Base-by-base conservation (phyloP, 2,113 vertebrate genomes). In the Oncorhynchus keta region DNA sequence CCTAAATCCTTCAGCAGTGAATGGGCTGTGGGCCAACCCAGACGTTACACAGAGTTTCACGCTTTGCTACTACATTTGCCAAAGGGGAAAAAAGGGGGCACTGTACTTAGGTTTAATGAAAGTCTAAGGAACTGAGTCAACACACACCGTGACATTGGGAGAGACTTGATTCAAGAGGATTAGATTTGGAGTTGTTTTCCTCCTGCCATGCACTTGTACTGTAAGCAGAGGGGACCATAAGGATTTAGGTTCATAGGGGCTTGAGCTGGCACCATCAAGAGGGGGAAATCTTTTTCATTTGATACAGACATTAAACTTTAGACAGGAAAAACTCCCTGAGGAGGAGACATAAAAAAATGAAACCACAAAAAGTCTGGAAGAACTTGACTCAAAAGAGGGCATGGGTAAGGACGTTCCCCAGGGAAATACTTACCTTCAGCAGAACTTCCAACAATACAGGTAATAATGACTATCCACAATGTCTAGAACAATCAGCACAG, bases 81-180 rank as follows among this genome's bases (percentile, higher is more conserved):
- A 73, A 68, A 45, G 49, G 28, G 57, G 70, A 11, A 9, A 76
- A 79, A 77, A 82, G 55, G 39, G 70, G 68, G 28, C n/a, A 11
- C 59, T 16, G 59, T 24, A 57, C 35, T 70, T 28, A 62, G 45
- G 26, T 78, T 70, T 59, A 66, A 76, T 26, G 49, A 74, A 70
- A 74, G 81, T 76, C 79, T 76, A 78, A 85, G 85, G 70, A 67
- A 68, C 73, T 78, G 81, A 79, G 83, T 68, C 87, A 84, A 81
- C 86, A 68, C 39, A 45, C 84, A 77, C 79, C 80, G 80, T 88
- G 83, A 83, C 83, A 81, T 64, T 57, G 70, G 62, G 62, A 66
- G 73, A 67, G 76, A 80, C 79, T 89, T 83, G 84, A 89, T 90
- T 84, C 83, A 87, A 68, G 28, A 85, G 87, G 82, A 90, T 92